Evolutionary conservation across 2,888 invertebrate species (phyloP).

Genomic region (Xestobium rufovillosum): DNA sequence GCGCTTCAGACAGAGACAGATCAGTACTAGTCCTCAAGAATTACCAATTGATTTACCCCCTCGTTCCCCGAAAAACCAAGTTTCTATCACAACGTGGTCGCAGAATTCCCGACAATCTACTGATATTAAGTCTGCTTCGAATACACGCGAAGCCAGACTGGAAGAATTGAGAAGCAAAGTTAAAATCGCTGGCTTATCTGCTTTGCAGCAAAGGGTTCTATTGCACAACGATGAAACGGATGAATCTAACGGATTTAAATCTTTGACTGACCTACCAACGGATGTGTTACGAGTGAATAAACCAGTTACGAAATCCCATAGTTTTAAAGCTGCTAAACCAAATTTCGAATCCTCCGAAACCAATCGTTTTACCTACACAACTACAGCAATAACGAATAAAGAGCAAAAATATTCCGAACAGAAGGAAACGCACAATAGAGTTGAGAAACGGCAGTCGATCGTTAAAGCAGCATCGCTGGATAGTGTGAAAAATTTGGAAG

Average conservation of each 20-base stretch:
- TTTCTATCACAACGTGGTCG: too few species aligned
- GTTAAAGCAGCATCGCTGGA: conserved; percentile 46
- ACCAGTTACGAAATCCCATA: conserved; percentile 63
- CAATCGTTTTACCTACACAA: conserved; percentile 10
- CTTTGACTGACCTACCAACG: conserved; percentile 35
- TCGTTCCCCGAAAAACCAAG: conserved; percentile 8
- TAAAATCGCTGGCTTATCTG: conserved; percentile 47
- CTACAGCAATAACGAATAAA: conserved; percentile 4
- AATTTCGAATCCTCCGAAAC: conserved; percentile 35
- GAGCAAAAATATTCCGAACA: conserved; percentile 8
- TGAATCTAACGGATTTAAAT: conserved; percentile 33
- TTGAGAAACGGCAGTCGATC: conserved; percentile 40
- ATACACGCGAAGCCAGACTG: conserved; percentile 20
- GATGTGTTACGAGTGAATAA: conserved; percentile 44
- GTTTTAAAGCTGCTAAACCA: conserved; percentile 54
- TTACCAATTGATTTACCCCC: conserved; percentile 13
- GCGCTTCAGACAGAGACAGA: conserved; percentile 33
- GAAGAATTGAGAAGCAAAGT: conserved; percentile 36
- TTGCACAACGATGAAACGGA: conserved; percentile 38
- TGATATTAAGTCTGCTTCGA: background rate
- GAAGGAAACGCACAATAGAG: conserved; percentile 19
- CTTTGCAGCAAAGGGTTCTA: conserved; percentile 49
- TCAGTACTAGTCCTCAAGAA: conserved; percentile 24
- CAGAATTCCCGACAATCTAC: too few species aligned
- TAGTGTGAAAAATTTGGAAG: conserved; percentile 52